Conservation (phyloP, 2,113 vertebrate species). For the Poeciliopsis retropinna region DNA sequence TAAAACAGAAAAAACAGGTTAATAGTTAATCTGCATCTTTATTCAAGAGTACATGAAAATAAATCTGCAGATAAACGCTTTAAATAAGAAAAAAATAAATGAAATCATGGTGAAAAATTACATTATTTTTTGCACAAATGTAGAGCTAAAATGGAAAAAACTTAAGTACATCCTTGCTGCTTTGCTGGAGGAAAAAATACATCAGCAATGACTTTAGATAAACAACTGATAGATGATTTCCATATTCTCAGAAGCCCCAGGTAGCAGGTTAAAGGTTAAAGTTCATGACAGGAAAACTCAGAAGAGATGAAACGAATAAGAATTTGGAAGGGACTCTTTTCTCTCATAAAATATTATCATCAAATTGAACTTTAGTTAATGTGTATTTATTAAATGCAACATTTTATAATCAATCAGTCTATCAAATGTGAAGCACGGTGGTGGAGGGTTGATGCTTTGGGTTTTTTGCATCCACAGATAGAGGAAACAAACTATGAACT, state of each 20-base stretch:
- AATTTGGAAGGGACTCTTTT: neutral
- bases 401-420: neutral
- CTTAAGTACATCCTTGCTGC: neutral
- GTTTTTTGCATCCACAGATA: neutral
- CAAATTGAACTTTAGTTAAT: neutral
- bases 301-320: neutral
- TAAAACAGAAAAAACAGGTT: neutral
- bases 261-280: too few relatives aligned
- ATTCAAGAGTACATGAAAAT: neutral
- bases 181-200: neutral
- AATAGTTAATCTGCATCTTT: neutral
- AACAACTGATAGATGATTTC: too few relatives aligned
- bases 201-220: too few relatives aligned
- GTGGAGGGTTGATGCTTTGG: neutral
- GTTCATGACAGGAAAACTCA: neutral
- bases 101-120: neutral
- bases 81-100: neutral
- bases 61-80: neutral
- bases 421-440: neutral
- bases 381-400: neutral
- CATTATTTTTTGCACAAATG: neutral
- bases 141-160: neutral
- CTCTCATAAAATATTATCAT: neutral
- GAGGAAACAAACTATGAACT: neutral
- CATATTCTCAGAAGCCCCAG: too few relatives aligned